Evolutionary conservation across 2,888 invertebrate genomes (phyloP).

Genomic region (Pammene fasciana): DNA sequence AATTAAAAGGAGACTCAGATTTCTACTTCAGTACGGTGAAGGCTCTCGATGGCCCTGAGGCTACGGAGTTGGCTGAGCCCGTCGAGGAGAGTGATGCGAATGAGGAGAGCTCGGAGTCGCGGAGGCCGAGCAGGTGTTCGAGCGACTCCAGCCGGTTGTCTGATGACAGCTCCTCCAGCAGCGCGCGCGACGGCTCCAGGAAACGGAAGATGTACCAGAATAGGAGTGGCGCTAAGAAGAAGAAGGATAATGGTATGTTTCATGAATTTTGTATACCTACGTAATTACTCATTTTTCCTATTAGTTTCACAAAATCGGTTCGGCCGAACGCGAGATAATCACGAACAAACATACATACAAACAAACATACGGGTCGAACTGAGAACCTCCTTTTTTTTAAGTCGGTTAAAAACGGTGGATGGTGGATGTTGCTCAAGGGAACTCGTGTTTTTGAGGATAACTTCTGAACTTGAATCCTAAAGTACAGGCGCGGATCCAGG

Average conservation of each 20-base stretch:
- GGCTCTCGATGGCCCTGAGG: conserved; percentile 71
- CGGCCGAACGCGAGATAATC: too few species aligned
- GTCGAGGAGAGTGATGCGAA: conserved; percentile 58
- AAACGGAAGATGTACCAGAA: conserved; percentile 66
- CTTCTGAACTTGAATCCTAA: too few species aligned
- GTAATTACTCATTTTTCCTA: not conserved
- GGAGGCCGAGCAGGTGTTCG: conserved; percentile 73
- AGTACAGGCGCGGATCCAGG: too few species aligned
- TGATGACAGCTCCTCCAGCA: conserved; percentile 75
- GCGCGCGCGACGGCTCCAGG: conserved; percentile 59
- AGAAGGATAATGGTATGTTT: conserved; percentile 63
- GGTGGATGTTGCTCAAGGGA: too few species aligned
- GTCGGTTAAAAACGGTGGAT: too few species aligned
- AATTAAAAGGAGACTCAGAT: conserved; percentile 82
- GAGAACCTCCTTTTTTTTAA: too few species aligned
- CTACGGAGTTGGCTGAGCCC: conserved; percentile 63
- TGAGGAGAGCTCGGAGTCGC: conserved; percentile 67
- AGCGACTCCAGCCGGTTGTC: conserved; percentile 76
- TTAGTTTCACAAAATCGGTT: too few species aligned
- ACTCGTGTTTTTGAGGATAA: too few species aligned
- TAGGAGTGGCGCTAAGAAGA: conserved; percentile 59
- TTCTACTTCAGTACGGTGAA: conserved; percentile 78
- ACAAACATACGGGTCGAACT: too few species aligned
- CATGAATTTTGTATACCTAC: not conserved
- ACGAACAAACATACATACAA: too few species aligned